A percentile compares a stretch with the other conserved stretches of the same genome.
These are phyloP conservation scores for Callopanchax toddi DNA, from an alignment of 2,113 vertebrate genomes.

Conservation along the genomic window DNA sequence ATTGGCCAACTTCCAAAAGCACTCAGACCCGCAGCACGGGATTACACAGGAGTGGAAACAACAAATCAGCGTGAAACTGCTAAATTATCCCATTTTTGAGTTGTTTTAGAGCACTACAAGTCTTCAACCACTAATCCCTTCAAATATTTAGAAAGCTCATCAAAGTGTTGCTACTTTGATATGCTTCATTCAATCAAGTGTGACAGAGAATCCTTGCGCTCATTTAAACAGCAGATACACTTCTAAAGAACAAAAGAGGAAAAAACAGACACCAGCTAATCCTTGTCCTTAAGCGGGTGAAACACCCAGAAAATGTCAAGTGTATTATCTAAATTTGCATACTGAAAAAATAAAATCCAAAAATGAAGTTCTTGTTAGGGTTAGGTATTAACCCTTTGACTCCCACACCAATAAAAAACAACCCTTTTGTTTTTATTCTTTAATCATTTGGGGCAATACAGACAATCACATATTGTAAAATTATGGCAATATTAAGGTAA, in stretches of 20 bases:
- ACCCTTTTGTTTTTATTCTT: too few relatives aligned
- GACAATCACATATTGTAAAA: too few relatives aligned
- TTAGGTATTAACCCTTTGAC: too few relatives aligned
- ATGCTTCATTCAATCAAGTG: slow-evolving; percentile 54
- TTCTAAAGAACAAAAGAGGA: slow-evolving; percentile 49
- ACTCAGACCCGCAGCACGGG: slow-evolving; percentile 27
- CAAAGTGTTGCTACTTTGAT: slow-evolving; percentile 58
- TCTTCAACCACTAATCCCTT: slow-evolving; percentile 53
- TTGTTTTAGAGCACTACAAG: slow-evolving; percentile 45
- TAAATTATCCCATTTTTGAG: slow-evolving; percentile 40
- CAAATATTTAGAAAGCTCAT: slow-evolving; percentile 51
- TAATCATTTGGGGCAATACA: too few relatives aligned
- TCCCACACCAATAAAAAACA: too few relatives aligned
- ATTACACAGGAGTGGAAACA: slow-evolving; percentile 12
- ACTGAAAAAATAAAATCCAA: slow-evolving; percentile 51
- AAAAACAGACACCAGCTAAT: slow-evolving; percentile 54
- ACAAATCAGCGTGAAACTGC: slow-evolving; percentile 39
- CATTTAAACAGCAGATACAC: slow-evolving; percentile 55
- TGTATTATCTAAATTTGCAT: slow-evolving; percentile 74
- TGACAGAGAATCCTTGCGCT: slow-evolving; percentile 46
- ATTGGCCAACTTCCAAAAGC: slow-evolving; percentile 43
- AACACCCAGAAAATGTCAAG: slow-evolving; percentile 68
- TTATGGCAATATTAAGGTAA: too few relatives aligned
- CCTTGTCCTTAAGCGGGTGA: slow-evolving; percentile 59
- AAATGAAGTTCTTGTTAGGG: too few relatives aligned